Conservation (phyloP, 2,888 invertebrate species). For the Linnaemya vulpina region DNA sequence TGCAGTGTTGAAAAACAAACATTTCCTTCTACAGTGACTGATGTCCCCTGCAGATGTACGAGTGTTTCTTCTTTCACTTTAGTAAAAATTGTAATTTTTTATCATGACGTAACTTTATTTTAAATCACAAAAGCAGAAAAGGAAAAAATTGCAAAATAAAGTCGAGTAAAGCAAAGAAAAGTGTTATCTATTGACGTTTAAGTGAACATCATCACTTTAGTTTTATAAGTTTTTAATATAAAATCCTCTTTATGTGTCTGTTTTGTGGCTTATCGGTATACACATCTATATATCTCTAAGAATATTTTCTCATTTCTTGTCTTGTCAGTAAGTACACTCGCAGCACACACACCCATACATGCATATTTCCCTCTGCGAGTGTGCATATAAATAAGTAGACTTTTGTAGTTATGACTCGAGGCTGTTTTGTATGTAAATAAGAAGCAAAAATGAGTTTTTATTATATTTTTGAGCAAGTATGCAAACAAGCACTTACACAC, state of each 20-base stretch:
- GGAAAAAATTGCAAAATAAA: background rate
- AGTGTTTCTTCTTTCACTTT: background rate
- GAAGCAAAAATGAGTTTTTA: slow-evolving; percentile 53
- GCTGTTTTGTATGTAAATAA: slow-evolving; percentile 67
- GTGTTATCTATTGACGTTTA: slow-evolving; percentile 68
- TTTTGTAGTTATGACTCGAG: slow-evolving; percentile 57
- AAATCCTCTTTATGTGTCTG: slow-evolving; percentile 56
- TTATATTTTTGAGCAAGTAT: slow-evolving; percentile 39
- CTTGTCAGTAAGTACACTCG: background rate
- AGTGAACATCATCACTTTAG: slow-evolving; percentile 65
- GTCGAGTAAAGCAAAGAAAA: slow-evolving; percentile 37
- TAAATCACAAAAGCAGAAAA: slow-evolving; percentile 11
- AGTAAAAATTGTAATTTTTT: slow-evolving; percentile 26
- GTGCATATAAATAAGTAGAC: slow-evolving; percentile 43
- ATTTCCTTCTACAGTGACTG: slow-evolving; percentile 6
- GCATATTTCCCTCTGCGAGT: slow-evolving; percentile 24
- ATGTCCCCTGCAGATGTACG: background rate
- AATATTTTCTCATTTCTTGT: slow-evolving; percentile 7
- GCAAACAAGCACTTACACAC: background rate
- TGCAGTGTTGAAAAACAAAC: background rate
- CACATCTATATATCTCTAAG: slow-evolving; percentile 46
- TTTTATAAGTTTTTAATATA: slow-evolving; percentile 65
- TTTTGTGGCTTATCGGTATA: slow-evolving; percentile 52
- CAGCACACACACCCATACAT: background rate
- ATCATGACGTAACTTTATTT: slow-evolving; percentile 55